Evolutionary conservation across 2,888 invertebrate species (phyloP).

Genomic region (Folsomia candida): DNA sequence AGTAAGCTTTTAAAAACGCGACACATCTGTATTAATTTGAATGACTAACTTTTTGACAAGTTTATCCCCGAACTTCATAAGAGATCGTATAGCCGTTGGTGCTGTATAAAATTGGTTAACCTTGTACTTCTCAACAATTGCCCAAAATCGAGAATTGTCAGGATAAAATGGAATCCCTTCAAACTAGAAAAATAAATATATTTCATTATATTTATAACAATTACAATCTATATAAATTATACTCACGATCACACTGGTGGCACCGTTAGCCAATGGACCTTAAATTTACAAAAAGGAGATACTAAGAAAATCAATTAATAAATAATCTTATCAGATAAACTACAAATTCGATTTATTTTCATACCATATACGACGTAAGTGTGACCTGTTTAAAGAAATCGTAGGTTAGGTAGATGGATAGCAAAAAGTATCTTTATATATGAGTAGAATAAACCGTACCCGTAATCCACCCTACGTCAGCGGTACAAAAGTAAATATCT

Average conservation of each 20-base stretch:
- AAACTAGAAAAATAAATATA: constrained; percentile 63
- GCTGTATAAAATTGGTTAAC: constrained; percentile 97
- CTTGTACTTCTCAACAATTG: constrained; percentile 86
- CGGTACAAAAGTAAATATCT: constrained; percentile 81
- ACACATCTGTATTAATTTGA: too few species aligned
- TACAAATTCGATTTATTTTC: too few species aligned
- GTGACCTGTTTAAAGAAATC: constrained; percentile 4
- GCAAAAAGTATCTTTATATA: too few species aligned
- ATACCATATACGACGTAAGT: constrained; percentile 52
- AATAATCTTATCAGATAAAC: neutral
- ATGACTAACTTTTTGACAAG: constrained; percentile 70
- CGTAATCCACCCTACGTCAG: constrained; percentile 95
- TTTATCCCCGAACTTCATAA: constrained; percentile 91
- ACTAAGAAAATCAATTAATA: neutral
- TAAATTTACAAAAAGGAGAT: constrained; percentile 66
- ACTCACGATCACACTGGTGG: constrained; percentile 88
- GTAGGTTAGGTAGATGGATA: too few species aligned
- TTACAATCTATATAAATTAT: constrained; percentile 23
- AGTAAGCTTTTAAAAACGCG: too few species aligned
- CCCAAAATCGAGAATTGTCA: constrained; percentile 89
- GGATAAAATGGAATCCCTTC: constrained; percentile 98
- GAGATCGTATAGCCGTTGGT: constrained; percentile 91
- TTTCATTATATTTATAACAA: neutral
- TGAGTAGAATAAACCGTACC: constrained; percentile 75
- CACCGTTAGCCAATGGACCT: constrained; percentile 89